Conservation (phyloP, 2,797 vertebrate species). For the Malurus splendens region DNA sequence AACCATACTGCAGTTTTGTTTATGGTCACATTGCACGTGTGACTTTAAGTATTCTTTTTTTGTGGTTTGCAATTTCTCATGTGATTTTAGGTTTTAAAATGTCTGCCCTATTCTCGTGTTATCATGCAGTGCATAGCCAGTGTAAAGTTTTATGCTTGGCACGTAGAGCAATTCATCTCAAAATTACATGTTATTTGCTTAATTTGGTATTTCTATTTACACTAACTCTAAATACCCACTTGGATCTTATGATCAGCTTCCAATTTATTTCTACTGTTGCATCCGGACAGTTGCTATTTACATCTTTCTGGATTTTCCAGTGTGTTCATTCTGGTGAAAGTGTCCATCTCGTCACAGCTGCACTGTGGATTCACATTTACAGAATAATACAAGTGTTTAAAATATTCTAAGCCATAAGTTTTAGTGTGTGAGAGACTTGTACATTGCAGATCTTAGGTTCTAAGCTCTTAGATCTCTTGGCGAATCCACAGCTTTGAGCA, state of each 20-base stretch:
- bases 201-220: slow-evolving; percentile 60
- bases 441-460: not conserved
- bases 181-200: slow-evolving; percentile 62
- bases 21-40: not conserved
- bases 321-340: not conserved
- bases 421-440: not conserved
- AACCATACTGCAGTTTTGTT: not conserved
- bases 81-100: slow-evolving; percentile 31
- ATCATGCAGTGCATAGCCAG: not conserved
- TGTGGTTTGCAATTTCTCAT: not conserved
- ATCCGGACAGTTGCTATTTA: slow-evolving; percentile 42
- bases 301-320: not conserved
- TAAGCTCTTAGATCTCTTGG: not conserved
- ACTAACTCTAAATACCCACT: slow-evolving; percentile 46
- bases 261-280: slow-evolving; percentile 49
- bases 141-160: slow-evolving; percentile 3
- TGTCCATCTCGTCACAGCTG: not conserved
- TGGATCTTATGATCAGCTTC: slow-evolving; percentile 44
- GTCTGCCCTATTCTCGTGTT: not conserved
- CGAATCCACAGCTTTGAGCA: not conserved
- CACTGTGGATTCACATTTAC: not conserved
- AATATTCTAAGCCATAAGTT: not conserved
- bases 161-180: slow-evolving; percentile 17
- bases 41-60: not conserved
- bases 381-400: not conserved